A percentile compares a stretch with the other conserved stretches of the same genome.
phyloP scores from a whole-genome alignment of 2,888 invertebrate genomes.

The Acleris emargana region DNA sequence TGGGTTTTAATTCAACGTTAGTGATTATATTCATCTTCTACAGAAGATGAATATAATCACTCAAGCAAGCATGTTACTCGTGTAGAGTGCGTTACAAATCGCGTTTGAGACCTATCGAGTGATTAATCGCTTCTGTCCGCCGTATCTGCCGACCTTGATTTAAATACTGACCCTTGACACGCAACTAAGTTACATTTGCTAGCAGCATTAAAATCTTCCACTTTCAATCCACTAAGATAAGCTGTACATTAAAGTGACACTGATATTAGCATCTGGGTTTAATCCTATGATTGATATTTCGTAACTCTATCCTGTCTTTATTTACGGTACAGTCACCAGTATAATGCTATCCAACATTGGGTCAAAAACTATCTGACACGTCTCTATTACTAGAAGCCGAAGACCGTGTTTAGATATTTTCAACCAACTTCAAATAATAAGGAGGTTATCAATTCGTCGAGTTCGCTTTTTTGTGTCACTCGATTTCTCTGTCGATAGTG shows the following conservation, averaged over 20 bases:
- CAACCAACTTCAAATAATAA: no score
- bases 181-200: not conserved
- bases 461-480: no score
- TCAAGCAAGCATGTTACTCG: conserved; percentile 1
- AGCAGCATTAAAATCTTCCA: conserved; percentile 2
- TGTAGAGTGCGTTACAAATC: conserved; percentile 4
- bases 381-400: no score
- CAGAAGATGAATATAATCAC: no score
- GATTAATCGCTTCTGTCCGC: conserved; percentile 12
- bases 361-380: no score
- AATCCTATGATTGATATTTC: not conserved
- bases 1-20: not conserved
- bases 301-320: no score
- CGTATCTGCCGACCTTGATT: conserved; percentile 18
- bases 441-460: no score
- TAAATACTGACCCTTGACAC: conserved; percentile 21
- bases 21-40: not conserved
- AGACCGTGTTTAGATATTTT: no score
- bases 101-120: conserved; percentile 11
- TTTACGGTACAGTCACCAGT: no score
- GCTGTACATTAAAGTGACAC: not conserved
- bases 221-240: not conserved
- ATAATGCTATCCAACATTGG: no score
- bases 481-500: no score
- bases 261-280: not conserved